Evolutionary conservation across 2,113 vertebrate species (phyloP), one percentile per base, ranked within the genome.

Genomic region (Trinectes maculatus): DNA sequence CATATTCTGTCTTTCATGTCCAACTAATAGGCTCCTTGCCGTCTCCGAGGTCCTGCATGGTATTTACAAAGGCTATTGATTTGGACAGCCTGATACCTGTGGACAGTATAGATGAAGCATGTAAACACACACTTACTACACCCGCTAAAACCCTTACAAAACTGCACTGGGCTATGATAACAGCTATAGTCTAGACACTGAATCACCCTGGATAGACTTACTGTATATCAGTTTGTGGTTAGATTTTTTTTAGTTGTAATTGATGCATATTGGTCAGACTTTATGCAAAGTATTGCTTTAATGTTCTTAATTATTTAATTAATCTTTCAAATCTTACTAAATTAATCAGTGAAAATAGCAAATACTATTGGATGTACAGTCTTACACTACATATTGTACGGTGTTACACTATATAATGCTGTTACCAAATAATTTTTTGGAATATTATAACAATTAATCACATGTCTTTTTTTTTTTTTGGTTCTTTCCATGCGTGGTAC

Each of bases 31-130:
- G 76, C 76, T 58, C 67, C 39, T 48, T 61, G 77, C 51, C 37
- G 25, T 76, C 31, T 86, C 66, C 69, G 43, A 78, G 70, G 60
- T 66, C 59, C 55, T 67, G 49, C 53, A 47, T 82, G 75, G 33
- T 79, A 75, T 84, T 85, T 83, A 74, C 85, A 84, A 73, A 83
- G 48, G 42, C 73, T 69, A 64, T 68, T 71, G 66, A 69, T 75
- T 25, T 79, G 62, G 71, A 80, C 74, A 69, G 79, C 64, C 51
- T 59, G 77, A 82, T 85, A 69, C 73, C 78, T 82, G 67, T 55
- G 26, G 73, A 73, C 74, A 69, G 56, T 18, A 49, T 67, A 51
- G 55, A 52, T 56, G 40, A 77, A 69, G 57, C 40, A 53, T 61
- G 60, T 36, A 75, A 52, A 21, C 40, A 39, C 39, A 46, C 57